These are phyloP conservation scores for Pan paniscus DNA, from an alignment of 2,113 vertebrate genomes.

Conservation along the genomic window DNA sequence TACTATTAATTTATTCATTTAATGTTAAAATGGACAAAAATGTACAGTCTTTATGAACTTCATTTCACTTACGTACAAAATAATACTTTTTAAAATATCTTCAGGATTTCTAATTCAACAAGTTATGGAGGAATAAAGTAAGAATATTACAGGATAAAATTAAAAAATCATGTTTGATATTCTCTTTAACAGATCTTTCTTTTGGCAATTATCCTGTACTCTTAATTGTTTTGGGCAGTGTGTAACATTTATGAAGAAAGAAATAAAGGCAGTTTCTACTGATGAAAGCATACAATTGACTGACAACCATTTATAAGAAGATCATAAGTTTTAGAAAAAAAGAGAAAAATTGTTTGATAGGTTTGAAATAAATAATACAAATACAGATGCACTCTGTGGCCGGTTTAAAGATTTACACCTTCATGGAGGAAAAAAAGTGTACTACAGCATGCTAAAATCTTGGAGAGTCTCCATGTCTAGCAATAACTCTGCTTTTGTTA, in stretches of 20 bases:
- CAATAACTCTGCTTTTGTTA: background rate
- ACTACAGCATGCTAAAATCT: background rate
- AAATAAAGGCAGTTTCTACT: background rate
- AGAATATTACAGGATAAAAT: background rate
- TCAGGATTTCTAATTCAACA: background rate
- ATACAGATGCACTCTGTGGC: background rate
- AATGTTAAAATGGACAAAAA: background rate
- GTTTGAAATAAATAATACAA: background rate
- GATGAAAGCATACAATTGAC: background rate
- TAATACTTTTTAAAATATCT: background rate
- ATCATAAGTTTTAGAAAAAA: background rate
- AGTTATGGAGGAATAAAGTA: background rate
- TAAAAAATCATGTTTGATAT: background rate
- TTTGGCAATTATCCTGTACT: background rate
- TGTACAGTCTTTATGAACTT: background rate
- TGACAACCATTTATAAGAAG: background rate
- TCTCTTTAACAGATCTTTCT: background rate
- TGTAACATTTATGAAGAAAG: background rate
- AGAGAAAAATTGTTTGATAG: background rate
- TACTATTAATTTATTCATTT: background rate
- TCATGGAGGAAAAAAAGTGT: background rate
- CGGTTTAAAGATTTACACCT: background rate
- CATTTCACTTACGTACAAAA: background rate
- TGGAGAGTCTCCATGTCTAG: background rate
- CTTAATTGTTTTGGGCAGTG: background rate